Evolutionary conservation across 2,797 vertebrate genomes (phyloP).

Genomic region (Remorina albescens): DNA sequence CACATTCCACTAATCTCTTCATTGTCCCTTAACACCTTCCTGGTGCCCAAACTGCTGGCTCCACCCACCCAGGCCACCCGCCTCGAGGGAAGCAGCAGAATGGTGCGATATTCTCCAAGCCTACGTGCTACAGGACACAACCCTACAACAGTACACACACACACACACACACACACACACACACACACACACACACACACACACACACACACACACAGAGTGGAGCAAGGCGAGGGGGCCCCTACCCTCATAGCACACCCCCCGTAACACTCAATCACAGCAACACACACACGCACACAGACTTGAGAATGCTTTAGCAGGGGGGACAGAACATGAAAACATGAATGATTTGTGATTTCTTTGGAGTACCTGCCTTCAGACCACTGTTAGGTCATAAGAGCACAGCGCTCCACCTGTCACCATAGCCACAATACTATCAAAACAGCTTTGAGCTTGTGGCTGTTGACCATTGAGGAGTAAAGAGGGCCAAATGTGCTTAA

Average conservation of each 20-base stretch:
- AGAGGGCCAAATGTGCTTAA: slow-evolving; percentile 83
- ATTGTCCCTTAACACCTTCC: slow-evolving; percentile 51
- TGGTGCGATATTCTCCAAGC: slow-evolving; percentile 70
- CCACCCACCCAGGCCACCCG: slow-evolving; percentile 61
- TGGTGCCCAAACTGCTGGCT: slow-evolving; percentile 55
- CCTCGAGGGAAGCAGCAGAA: slow-evolving; percentile 49
- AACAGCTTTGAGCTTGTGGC: slow-evolving; percentile 70
- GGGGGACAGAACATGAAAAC: slow-evolving; percentile 1
- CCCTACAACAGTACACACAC: slow-evolving; percentile 29
- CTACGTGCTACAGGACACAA: slow-evolving; percentile 76
- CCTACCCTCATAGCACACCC: slow-evolving; percentile 52
- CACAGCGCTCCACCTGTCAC: slow-evolving; percentile 26
- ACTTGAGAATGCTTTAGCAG: slow-evolving; percentile 36
- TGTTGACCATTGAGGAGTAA: slow-evolving; percentile 66
- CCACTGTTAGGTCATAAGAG: slow-evolving; percentile 32
- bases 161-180: slow-evolving; percentile 16
- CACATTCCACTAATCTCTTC: slow-evolving; percentile 50
- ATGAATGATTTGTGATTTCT: slow-evolving; percentile 21
- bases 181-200: slow-evolving; percentile 8
- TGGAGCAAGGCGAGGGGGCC: slow-evolving; percentile 28
- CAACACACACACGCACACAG: slow-evolving; percentile 46
- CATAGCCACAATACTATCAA: slow-evolving; percentile 53
- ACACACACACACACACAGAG: slow-evolving; percentile 11
- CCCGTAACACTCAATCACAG: slow-evolving; percentile 64
- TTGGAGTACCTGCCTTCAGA: slow-evolving; percentile 10